Conservation (phyloP, 2,113 vertebrate species). For the Passer montanus region DNA sequence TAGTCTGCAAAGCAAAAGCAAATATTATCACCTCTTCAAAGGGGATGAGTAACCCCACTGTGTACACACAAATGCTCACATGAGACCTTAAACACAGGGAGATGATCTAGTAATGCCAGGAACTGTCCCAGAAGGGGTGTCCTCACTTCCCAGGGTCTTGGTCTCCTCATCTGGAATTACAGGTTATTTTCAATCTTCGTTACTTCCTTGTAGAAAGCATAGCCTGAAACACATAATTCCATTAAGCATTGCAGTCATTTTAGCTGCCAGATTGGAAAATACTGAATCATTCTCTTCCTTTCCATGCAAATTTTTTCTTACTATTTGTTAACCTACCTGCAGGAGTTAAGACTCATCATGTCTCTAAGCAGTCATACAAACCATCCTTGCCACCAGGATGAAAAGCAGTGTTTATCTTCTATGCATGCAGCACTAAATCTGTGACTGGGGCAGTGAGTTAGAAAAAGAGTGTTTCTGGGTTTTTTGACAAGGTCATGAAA, state of each 20-base stretch:
- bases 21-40: neutral
- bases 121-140: neutral
- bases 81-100: neutral
- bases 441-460: neutral
- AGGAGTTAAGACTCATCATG: neutral
- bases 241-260: neutral
- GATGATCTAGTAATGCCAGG: neutral
- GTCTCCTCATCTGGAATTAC: neutral
- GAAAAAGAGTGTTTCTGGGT: neutral
- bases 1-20: neutral
- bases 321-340: neutral
- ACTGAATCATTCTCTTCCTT: neutral
- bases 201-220: neutral
- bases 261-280: neutral
- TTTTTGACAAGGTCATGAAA: neutral
- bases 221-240: neutral
- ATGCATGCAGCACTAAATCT: neutral
- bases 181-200: neutral
- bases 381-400: neutral
- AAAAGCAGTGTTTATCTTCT: neutral
- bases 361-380: neutral
- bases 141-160: neutral
- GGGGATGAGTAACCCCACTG: neutral
- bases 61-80: fast-evolving
- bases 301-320: neutral